Conservation (phyloP, 1,140 invertebrate genomes). For the Drosophila tsacasi region DNA sequence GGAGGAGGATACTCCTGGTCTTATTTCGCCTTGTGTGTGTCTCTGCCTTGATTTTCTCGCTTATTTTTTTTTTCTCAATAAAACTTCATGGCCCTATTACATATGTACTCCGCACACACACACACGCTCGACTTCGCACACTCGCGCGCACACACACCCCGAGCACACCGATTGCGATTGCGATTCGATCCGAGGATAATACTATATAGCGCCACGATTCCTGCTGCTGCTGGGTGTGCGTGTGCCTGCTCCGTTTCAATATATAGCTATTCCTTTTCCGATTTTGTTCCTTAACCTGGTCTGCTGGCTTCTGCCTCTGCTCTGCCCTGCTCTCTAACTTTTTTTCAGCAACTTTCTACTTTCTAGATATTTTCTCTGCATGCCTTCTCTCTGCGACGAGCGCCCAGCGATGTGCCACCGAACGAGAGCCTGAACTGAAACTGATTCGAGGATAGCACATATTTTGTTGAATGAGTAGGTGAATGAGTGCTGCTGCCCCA, state of each 20-base stretch:
- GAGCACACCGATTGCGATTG: slow-evolving; percentile 59
- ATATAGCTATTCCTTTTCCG: slow-evolving; percentile 15
- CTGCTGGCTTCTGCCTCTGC: slow-evolving; percentile 13
- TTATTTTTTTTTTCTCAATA: slow-evolving; percentile 65
- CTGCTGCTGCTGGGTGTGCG: slow-evolving; percentile 26
- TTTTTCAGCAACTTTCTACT: slow-evolving; percentile 53
- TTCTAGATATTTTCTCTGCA: slow-evolving; percentile 46
- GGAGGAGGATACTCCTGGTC: slow-evolving; percentile 20
- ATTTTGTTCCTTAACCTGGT: slow-evolving; percentile 23
- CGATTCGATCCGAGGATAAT: slow-evolving; percentile 58
- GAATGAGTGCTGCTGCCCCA: slow-evolving; percentile 60
- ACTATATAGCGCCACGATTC: slow-evolving; percentile 26
- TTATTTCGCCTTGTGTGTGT: slow-evolving; percentile 40
- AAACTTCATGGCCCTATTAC: slow-evolving; percentile 81
- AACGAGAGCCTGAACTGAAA: slow-evolving; percentile 78
- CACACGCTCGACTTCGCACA: slow-evolving; percentile 45
- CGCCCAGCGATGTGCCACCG: slow-evolving; percentile 74
- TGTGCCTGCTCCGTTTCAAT: slow-evolving; percentile 20
- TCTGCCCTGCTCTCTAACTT: slow-evolving; percentile 41
- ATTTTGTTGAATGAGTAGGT: slow-evolving; percentile 80
- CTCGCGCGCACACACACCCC: slow-evolving; percentile 55
- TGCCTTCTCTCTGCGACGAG: slow-evolving; percentile 68
- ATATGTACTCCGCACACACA: slow-evolving; percentile 72
- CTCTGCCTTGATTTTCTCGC: slow-evolving; percentile 34
- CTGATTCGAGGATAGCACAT: slow-evolving; percentile 61